Evolutionary conservation across 37 sponge, comb jelly and placozoan species (phyloP).

Genomic region (Agelas oroides): DNA sequence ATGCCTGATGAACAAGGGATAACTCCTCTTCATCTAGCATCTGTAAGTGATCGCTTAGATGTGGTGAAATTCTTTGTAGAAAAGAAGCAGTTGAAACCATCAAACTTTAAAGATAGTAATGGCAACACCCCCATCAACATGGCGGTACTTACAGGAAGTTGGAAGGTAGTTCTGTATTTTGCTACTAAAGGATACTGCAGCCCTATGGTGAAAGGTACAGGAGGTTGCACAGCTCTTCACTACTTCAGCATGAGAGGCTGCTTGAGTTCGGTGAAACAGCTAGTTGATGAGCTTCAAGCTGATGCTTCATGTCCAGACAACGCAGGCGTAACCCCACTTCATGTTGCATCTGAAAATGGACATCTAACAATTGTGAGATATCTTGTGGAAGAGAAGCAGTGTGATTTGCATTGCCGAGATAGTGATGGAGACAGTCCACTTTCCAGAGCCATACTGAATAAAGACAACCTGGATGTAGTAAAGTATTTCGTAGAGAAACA

Average conservation of each 20-base stretch:
- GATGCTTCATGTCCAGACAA: not conserved
- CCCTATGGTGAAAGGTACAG: not conserved
- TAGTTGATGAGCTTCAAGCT: conserved; percentile 1
- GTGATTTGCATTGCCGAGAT: not conserved
- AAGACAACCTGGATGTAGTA: conserved; percentile 3
- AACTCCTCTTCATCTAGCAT: conserved; percentile 13
- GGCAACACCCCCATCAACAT: not conserved
- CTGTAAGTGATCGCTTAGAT: conserved; percentile 4
- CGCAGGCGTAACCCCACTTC: not conserved
- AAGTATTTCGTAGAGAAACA: not conserved
- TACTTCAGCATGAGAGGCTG: not conserved
- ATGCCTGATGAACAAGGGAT: not conserved
- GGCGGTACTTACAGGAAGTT: not conserved
- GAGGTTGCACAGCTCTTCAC: not conserved
- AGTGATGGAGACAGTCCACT: not conserved
- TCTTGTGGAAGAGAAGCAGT: not conserved
- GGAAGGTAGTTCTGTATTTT: not conserved
- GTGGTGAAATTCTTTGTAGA: conserved; percentile 4
- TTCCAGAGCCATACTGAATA: not conserved
- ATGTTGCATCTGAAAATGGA: conserved; percentile 1
- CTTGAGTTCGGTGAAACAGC: not conserved
- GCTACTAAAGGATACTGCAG: not conserved
- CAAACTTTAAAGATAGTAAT: not conserved
- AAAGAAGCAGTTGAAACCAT: not conserved
- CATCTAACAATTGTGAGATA: conserved; percentile 1